Conservation (phyloP, 2,113 vertebrate genomes). For the Podarcis raffonei region DNA sequence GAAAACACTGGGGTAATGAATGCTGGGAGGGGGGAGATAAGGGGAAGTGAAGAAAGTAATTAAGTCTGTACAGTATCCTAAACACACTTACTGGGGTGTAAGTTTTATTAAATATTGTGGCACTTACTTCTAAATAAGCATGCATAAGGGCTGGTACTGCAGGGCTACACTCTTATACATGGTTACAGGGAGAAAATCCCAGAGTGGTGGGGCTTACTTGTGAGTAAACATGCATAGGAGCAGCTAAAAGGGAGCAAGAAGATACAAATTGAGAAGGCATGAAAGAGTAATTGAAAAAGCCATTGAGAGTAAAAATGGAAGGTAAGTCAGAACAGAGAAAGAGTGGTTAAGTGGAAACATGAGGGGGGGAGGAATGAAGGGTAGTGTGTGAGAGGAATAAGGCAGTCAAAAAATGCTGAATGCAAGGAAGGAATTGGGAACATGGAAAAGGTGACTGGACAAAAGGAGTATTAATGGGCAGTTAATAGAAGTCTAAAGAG, state of each 20-base stretch:
- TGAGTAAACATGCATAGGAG: not conserved
- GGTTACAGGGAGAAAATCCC: not conserved
- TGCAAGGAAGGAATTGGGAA: not conserved
- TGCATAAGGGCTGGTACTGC: not conserved
- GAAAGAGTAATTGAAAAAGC: not conserved
- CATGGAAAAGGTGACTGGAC: accelerated
- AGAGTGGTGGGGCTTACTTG: not conserved
- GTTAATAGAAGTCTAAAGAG: not conserved
- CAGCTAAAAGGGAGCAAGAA: not conserved
- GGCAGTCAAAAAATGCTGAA: not conserved
- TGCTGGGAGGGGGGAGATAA: not conserved
- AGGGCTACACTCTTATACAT: not conserved
- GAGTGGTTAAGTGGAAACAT: not conserved
- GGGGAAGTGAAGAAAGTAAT: not conserved
- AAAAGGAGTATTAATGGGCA: accelerated
- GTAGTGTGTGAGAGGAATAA: not conserved
- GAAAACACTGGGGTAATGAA: not conserved
- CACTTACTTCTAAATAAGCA: not conserved
- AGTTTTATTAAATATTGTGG: not conserved
- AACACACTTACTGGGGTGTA: not conserved
- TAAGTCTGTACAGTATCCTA: not conserved
- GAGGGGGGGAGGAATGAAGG: not conserved
- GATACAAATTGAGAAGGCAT: not conserved
- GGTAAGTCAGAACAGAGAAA: not conserved
- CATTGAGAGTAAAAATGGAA: not conserved